Base-by-base conservation (phyloP, 2,888 invertebrate genomes). In the Drosophila maculinotata region DNA sequence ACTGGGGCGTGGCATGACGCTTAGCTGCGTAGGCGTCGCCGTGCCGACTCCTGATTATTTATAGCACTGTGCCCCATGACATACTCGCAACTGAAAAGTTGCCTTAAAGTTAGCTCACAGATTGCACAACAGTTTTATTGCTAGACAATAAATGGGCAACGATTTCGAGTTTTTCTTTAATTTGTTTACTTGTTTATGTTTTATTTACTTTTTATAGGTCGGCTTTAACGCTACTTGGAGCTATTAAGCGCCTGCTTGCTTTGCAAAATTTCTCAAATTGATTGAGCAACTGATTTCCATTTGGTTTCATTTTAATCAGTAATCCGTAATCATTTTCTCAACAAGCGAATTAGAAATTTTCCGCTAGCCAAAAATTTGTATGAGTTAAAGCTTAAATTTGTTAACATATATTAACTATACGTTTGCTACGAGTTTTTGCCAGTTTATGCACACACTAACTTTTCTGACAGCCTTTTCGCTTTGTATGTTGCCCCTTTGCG, bases 1-100 rank as follows among this genome's bases (percentile, higher is more conserved):
- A 77, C 66, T 62, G 68, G 58, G 87, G 81, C 85, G 87, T 81
- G 87, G 73, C 60, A 12, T 23, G 20, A 48, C 44, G 51, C 26
- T 57, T 54, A 57, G 62, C 63, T 38, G 10, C 44, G 30, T 51
- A 44, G 63, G 39, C 66, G 53, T 48, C 31, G 26, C 17, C 30
- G n/a, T 62, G 48, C 48, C 9, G 58, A 33, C 36, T 57, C 38
- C 17, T 33, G 45, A 54, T 77, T 84, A 80, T 80, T 80, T 84
- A 87, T 80, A 52, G 80, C 63, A 20, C 45, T 31, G 36, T 49
- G 33, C 36, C 54, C 42, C 49, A 70, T 79, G 79, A 76, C 79
- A 75, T 75, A 79, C 67, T 45, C 33, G 14, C 47, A 58, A 63
- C 44, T 49, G 48, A 14, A 72, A 75, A 63, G 33, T 75, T 51